Conservation (phyloP, 2,888 invertebrate genomes). For the Archips xylosteana region DNA sequence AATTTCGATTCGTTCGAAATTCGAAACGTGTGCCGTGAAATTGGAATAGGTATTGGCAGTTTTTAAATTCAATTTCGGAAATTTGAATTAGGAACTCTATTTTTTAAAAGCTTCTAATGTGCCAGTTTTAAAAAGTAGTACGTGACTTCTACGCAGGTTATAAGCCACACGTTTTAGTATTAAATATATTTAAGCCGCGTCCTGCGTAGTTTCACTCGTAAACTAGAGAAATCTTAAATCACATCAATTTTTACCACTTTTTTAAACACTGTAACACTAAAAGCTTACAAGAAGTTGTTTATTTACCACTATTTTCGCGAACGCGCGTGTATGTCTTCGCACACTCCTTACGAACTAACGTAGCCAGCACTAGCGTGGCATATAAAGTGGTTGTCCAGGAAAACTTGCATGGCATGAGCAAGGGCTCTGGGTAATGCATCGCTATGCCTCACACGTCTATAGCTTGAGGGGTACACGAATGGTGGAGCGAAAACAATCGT, state of each 20-base stretch:
- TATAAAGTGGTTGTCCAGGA: slow-evolving; percentile 61
- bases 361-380: slow-evolving; percentile 58
- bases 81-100: slow-evolving; percentile 38
- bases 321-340: no score
- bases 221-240: no score
- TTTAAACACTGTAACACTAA: neutral
- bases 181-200: no score
- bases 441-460: slow-evolving; percentile 31
- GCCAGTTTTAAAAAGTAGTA: slow-evolving; percentile 3
- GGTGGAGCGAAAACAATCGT: slow-evolving; percentile 23
- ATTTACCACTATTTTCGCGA: slow-evolving; percentile 43
- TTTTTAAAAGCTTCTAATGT: slow-evolving; percentile 8
- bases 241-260: neutral
- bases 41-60: slow-evolving; percentile 18
- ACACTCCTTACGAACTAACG: slow-evolving; percentile 60
- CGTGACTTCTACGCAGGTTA: neutral
- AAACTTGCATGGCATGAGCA: slow-evolving; percentile 56
- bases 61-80: slow-evolving; percentile 59
- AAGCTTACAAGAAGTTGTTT: no score
- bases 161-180: no score
- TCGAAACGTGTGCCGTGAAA: slow-evolving; percentile 24
- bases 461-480: slow-evolving; percentile 40
- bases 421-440: slow-evolving; percentile 50
- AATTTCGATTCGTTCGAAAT: slow-evolving; percentile 43
- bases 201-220: no score